Evolutionary conservation across 2,888 invertebrate species (phyloP).

Genomic region (Catocala sponsa): DNA sequence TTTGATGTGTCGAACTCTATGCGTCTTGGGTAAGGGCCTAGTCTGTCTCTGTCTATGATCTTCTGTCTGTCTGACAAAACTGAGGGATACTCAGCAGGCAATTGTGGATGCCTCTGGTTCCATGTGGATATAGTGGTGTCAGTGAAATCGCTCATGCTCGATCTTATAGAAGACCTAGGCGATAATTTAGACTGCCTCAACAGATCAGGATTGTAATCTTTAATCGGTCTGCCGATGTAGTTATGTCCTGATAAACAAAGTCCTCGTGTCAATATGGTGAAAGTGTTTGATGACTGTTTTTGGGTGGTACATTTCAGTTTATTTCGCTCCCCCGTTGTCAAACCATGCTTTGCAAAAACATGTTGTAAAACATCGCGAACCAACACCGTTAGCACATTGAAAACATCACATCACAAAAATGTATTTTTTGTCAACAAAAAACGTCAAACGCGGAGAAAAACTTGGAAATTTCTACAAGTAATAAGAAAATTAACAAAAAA

Average conservation of each 20-base stretch:
- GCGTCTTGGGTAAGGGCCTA: slow-evolving; percentile 71
- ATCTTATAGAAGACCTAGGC: slow-evolving; percentile 81
- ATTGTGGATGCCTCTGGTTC: slow-evolving; percentile 76
- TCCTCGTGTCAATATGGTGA: slow-evolving; percentile 50
- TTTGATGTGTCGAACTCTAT: slow-evolving; percentile 81
- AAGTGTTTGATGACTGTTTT: slow-evolving; percentile 33
- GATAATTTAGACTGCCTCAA: slow-evolving; percentile 74
- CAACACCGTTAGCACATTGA: slow-evolving; percentile 79
- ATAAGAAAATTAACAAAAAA: slow-evolving; percentile 34
- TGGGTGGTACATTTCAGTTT: slow-evolving; percentile 84
- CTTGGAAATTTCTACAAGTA: slow-evolving; percentile 18
- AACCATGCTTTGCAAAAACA: slow-evolving; percentile 69
- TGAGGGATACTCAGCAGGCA: slow-evolving; percentile 77
- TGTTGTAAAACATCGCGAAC: slow-evolving; percentile 53
- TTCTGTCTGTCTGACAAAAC: slow-evolving; percentile 80
- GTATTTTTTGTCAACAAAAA: slow-evolving; percentile 40
- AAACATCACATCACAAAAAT: slow-evolving; percentile 65
- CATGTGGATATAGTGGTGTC: slow-evolving; percentile 85
- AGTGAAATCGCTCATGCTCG: slow-evolving; percentile 85
- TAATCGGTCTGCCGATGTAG: slow-evolving; percentile 79
- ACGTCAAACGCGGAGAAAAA: slow-evolving; percentile 45
- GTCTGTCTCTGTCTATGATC: slow-evolving; percentile 72
- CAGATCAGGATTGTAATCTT: slow-evolving; percentile 82
- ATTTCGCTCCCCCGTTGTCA: slow-evolving; percentile 71
- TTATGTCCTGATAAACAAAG: slow-evolving; percentile 73